Base-by-base conservation (phyloP, 1,140 invertebrate genomes). In the Heliconius hewitsoni region DNA sequence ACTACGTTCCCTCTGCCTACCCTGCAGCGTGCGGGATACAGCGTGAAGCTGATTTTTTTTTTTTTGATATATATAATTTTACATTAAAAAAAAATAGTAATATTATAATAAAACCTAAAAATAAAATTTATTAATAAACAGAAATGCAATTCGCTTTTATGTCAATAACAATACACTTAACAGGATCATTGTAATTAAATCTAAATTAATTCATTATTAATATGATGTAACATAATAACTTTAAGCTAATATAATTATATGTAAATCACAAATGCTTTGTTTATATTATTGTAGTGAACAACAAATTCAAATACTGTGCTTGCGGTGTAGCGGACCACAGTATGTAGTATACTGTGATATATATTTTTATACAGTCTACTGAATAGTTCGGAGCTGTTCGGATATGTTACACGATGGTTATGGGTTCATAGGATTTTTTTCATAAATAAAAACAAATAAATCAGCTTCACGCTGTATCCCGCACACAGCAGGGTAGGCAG, bases 201-300 rank as follows among this genome's bases (percentile, higher is more conserved):
- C 55, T 66, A 66, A 30, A 66, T 11, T 16, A 66, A 66, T 66
- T 37, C 5, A 8, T 37, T 37, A 37, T 30, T 27, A 16, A 27
- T 66, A 66, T 66, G 11, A 66, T 27, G 11, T 66, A 66, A 66
- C 46, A 16, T 37, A 37, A 37, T 37, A 13, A 46, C 13, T 70
- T 71, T 30, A n/a, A 46, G 39, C 57, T 76, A 50, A 76, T 76
- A 71, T 70, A 46, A 70, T 76, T 19, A 70, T 76, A 66, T 72
- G 60, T 70, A 70, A 76, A 70, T 46, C n/a, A 66, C 60, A 13
- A 66, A 66, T 27, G 60, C 60, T 27, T 34, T 76, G 74, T 76
- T 70, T 76, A 71, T 76, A 76, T 27, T 46, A 71, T 70, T 76
- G 34, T 11, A 39, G 57, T 60, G 74, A 34, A 19, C 23, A 60